Evolutionary conservation across 92 coral and sea anemone species (phyloP).

Genomic region (Palythoa caribaeorum): DNA sequence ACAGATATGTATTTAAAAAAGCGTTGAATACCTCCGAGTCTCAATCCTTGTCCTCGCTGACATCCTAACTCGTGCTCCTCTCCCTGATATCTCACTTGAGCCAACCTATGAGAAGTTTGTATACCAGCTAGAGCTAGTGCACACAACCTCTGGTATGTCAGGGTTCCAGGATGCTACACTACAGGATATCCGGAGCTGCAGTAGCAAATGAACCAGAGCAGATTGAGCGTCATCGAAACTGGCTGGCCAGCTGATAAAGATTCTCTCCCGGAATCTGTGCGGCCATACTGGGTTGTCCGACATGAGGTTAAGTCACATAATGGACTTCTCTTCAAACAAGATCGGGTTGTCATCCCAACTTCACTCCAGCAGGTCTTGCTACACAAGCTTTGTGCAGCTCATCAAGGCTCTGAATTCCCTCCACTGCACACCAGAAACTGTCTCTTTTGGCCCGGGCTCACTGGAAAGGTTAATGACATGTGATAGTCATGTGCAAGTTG

Average conservation of each 20-base stretch:
- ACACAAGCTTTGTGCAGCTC: constrained; percentile 71
- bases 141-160: background rate
- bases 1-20: background rate
- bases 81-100: background rate
- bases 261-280: constrained; percentile 26
- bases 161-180: constrained; percentile 26
- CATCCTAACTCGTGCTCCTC: background rate
- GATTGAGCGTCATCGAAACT: constrained; percentile 18
- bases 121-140: background rate
- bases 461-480: constrained; percentile 10
- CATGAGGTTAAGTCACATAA: constrained; percentile 48
- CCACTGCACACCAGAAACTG: constrained; percentile 8
- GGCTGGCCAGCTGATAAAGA: background rate
- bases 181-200: constrained; percentile 2
- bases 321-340: constrained; percentile 18
- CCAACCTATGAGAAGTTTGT: constrained; percentile 4
- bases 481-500: constrained; percentile 8
- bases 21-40: background rate
- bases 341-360: constrained; percentile 22
- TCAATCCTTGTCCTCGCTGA: background rate
- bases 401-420: constrained; percentile 66
- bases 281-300: constrained; percentile 63
- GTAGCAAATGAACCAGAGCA: constrained; percentile 10
- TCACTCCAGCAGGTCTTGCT: constrained; percentile 49
- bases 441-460: constrained; percentile 22